Percentiles rank a stretch among this genome's conserved stretches.
phyloP scores from a whole-genome alignment of 2,113 vertebrate species.

The Leucopsar rothschildi region DNA sequence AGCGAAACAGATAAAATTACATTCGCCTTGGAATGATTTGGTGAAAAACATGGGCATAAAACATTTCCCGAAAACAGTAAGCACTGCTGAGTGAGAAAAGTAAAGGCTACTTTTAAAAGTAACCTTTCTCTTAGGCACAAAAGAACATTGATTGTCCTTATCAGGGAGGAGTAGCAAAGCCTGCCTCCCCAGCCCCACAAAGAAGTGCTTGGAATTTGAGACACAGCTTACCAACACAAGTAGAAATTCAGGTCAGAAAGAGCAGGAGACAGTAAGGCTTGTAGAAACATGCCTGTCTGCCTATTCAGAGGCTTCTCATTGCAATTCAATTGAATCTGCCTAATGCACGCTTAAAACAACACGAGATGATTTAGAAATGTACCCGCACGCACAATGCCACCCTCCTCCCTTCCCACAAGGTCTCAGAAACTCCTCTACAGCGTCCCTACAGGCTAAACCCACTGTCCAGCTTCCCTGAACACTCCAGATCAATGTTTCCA shows the following conservation, averaged over 20 bases:
- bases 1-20: background rate
- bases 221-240: background rate
- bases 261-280: background rate
- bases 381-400: background rate
- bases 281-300: background rate
- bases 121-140: background rate
- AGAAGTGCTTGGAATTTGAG: background rate
- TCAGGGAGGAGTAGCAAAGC: slow-evolving; percentile 28
- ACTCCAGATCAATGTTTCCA: background rate
- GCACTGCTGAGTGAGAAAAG: background rate
- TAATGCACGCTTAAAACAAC: background rate
- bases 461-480: background rate
- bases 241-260: slow-evolving; percentile 48
- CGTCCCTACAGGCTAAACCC: background rate
- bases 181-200: background rate
- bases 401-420: background rate
- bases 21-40: background rate
- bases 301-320: background rate
- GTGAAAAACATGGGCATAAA: background rate
- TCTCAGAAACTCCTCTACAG: background rate
- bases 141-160: background rate
- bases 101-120: background rate
- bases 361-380: background rate
- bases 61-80: background rate
- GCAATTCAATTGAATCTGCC: background rate